Conservation (phyloP, 2,113 vertebrate species). For the Mastomys natalensis region DNA sequence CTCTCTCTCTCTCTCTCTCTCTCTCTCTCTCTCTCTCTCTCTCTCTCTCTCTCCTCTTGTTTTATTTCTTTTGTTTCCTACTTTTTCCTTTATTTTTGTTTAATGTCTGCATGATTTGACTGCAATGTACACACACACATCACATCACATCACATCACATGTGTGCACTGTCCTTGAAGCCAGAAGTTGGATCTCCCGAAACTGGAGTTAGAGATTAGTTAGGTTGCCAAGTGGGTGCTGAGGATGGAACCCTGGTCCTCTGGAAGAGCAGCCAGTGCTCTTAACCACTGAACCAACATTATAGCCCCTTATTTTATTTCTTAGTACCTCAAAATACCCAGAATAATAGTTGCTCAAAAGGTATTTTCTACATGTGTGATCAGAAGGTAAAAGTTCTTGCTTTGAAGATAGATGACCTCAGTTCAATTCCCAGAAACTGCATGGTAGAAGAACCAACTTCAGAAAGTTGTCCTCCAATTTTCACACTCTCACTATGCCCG, state of each 20-base stretch:
- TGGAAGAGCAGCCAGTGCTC: background rate
- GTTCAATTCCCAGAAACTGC: background rate
- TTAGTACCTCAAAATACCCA: conserved; percentile 10
- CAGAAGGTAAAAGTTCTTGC: background rate
- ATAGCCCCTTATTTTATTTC: background rate
- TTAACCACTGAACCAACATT: background rate
- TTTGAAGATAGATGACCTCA: background rate
- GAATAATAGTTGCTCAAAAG: conserved; percentile 5
- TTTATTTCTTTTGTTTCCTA: background rate
- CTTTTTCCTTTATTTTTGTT: background rate
- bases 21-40: background rate
- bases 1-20: background rate
- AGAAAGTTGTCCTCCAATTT: background rate
- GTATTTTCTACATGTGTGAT: background rate
- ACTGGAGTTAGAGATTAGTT: background rate
- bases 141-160: background rate
- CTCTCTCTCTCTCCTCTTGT: background rate
- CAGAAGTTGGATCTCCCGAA: no score
- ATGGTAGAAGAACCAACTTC: background rate
- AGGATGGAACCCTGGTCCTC: background rate
- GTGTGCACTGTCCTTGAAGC: background rate
- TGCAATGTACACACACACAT: background rate
- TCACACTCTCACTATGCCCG: background rate
- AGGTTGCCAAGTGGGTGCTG: background rate
- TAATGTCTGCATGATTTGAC: background rate